These are phyloP conservation scores for Pseudochirops corinnae DNA, from an alignment of 2,797 vertebrate species.

Conservation along the genomic window DNA sequence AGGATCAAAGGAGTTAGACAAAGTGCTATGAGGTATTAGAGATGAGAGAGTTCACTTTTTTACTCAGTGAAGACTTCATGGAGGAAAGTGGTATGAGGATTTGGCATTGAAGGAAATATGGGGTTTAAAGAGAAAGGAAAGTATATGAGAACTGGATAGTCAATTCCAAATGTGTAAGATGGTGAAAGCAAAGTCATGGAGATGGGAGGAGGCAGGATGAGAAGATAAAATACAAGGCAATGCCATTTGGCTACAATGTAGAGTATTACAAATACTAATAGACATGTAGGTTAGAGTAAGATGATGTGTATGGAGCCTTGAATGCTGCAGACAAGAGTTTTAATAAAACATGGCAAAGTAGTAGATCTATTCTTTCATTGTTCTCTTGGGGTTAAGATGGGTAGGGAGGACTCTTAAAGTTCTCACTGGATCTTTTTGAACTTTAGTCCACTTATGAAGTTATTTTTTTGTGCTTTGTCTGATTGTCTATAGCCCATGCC, in stretches of 20 bases:
- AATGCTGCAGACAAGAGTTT: not conserved
- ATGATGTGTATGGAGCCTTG: too few relatives aligned
- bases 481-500: not conserved
- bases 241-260: not conserved
- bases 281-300: not conserved
- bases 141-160: not conserved
- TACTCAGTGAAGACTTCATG: not conserved
- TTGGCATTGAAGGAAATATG: not conserved
- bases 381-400: not conserved
- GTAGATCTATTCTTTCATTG: not conserved
- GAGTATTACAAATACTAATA: not conserved
- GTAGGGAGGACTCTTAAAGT: not conserved
- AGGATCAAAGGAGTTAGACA: not conserved
- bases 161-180: not conserved
- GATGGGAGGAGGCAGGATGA: not conserved
- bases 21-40: not conserved
- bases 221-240: not conserved
- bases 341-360: not conserved
- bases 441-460: slow-evolving; percentile 11
- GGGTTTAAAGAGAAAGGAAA: not conserved
- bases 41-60: not conserved
- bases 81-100: not conserved
- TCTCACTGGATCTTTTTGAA: not conserved
- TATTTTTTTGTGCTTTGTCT: not conserved
- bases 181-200: not conserved